Evolutionary conservation across 2,113 vertebrate species (phyloP).

Genomic region (Asarcornis scutulata): DNA sequence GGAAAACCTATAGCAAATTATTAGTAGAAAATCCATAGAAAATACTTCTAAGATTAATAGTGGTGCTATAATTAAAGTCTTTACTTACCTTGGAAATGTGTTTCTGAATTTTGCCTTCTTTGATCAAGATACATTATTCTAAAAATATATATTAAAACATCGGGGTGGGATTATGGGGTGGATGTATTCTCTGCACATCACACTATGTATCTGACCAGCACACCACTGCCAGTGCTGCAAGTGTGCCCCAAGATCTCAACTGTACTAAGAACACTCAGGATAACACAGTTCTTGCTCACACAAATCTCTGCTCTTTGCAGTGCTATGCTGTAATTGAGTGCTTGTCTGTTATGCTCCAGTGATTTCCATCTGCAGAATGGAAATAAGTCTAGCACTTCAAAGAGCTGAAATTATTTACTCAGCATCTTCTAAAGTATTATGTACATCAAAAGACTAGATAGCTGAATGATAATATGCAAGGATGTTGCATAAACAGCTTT

Average conservation of each 20-base stretch:
- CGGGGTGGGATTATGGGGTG: fast-evolving
- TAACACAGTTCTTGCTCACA: not conserved
- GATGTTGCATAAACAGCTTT: conserved; percentile 19
- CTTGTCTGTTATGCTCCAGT: not conserved
- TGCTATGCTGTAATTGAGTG: not conserved
- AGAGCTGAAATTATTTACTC: conserved; percentile 42
- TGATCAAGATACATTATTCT: not conserved
- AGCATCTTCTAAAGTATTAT: conserved; percentile 14
- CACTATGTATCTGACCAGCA: not conserved
- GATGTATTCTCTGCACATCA: not conserved
- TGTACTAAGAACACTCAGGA: not conserved
- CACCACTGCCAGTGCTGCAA: not conserved
- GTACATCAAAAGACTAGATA: conserved; percentile 37
- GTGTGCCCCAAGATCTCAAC: not conserved
- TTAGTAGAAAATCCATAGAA: not conserved
- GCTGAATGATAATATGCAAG: not conserved
- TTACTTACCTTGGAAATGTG: not conserved
- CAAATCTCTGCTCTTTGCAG: not conserved
- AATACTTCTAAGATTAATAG: not conserved
- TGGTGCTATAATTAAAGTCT: not conserved
- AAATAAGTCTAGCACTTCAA: conserved; percentile 12
- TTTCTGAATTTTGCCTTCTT: not conserved
- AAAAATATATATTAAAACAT: not conserved
- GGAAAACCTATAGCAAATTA: not conserved
- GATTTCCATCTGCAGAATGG: conserved; percentile 35